Evolutionary conservation across 2,888 invertebrate genomes (phyloP), one percentile per base, ranked within the genome.

Genomic region (Ochropacha duplaris): DNA sequence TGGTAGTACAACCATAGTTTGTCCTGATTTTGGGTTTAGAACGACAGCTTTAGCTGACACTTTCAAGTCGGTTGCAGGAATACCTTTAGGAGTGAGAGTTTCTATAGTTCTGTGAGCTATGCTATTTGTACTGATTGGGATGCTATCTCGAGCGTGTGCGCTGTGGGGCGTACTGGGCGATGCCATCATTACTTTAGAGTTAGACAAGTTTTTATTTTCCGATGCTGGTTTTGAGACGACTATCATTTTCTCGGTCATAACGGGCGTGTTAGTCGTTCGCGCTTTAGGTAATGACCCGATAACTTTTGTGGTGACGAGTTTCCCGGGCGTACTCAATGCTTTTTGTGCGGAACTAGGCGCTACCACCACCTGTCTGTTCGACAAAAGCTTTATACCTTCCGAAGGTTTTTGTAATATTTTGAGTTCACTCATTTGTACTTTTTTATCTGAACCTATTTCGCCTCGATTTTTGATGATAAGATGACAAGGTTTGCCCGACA

Each of bases 1-100:
- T 0, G 93, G 93, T 52, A 93, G 68, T 8, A 93, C 92, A 14
- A 93, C 91, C 93, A 93, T 92, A 69, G 93, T 93, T 67, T 89
- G 92, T 2, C 90, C 93, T 1, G 92, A 87, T 72, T 92, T 93
- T 8, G 91, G 90, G 72, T 92, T 93, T 34, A 93, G 71, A 50
- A 93, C 88, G 56, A 92, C 82, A 14, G 93, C 88, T 79, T 93
- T 93, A 1, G 93, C 87, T 0, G 93, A 92, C 9, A 93, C 90
- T 79, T 92, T 93, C 26, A 92, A 74, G 67, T 93, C 93, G 44
- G 92, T 90, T 31, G 92, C 90, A 24, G 91, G 92, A 54, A 93
- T 87, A 57, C 92, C 91, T 75, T 92, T 91, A 34, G 89, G 88
- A 19, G 88, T 91, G 60, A 89, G 78, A 28, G 82, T 74, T 69